A percentile compares a stretch with the other conserved stretches of the same genome.
phyloP scores from a whole-genome alignment of 1,140 invertebrate genomes.

The Heliconius hewitsoni region DNA sequence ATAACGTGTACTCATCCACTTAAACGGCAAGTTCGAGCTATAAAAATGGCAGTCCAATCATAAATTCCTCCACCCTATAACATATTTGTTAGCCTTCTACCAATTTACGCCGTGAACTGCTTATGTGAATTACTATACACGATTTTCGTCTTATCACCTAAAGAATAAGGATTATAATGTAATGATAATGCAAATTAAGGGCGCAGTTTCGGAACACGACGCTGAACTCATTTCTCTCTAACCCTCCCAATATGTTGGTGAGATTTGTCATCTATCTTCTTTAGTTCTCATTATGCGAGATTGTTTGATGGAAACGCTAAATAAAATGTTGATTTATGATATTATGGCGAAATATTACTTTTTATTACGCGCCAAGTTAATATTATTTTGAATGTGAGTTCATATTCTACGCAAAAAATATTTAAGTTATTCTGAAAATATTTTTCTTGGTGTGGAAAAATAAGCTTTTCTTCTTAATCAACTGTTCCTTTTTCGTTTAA shows the following conservation, averaged over 20 bases:
- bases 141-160: slow-evolving; percentile 38
- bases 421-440: background rate
- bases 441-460: too few species aligned
- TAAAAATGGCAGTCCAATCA: slow-evolving; percentile 41
- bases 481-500: background rate
- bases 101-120: slow-evolving; percentile 45
- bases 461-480: too few species aligned
- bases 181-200: slow-evolving; percentile 56
- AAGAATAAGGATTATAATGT: slow-evolving; percentile 36
- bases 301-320: slow-evolving; percentile 34
- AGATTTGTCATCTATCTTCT: slow-evolving; percentile 62
- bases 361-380: background rate
- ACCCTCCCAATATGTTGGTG: slow-evolving; percentile 69
- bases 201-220: slow-evolving; percentile 54
- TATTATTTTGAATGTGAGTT: background rate
- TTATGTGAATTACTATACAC: slow-evolving; percentile 11
- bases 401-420: background rate
- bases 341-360: background rate
- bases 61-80: slow-evolving; percentile 54
- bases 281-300: slow-evolving; percentile 64
- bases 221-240: slow-evolving; percentile 66
- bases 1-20: slow-evolving; percentile 6
- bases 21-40: background rate
- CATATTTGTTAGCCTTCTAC: slow-evolving; percentile 62
- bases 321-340: slow-evolving; percentile 21